Evolutionary conservation across 2,888 invertebrate species (phyloP).

Genomic region (Rhogogaster chlorosoma): DNA sequence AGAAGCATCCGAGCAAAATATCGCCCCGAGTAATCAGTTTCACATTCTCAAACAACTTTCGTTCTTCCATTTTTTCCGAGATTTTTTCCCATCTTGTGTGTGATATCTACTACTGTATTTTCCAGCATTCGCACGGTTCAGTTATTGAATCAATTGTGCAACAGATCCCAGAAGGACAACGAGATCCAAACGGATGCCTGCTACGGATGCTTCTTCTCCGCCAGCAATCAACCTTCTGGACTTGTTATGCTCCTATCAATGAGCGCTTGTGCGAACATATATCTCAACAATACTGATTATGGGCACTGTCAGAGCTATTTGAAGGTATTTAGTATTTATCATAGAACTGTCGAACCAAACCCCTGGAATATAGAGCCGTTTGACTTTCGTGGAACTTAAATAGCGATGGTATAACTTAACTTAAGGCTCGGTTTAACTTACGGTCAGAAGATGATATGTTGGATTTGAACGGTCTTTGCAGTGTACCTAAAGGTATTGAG

Average conservation of each 20-base stretch:
- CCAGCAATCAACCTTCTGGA: slow-evolving; percentile 74
- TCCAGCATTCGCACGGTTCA: slow-evolving; percentile 78
- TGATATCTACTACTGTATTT: slow-evolving; percentile 52
- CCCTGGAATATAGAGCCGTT: background rate
- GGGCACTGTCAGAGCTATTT: slow-evolving; percentile 69
- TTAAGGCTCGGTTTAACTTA: background rate
- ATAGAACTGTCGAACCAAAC: background rate
- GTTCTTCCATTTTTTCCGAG: background rate
- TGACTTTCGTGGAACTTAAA: background rate
- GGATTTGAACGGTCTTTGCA: too few relatives aligned
- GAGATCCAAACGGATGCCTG: slow-evolving; percentile 82
- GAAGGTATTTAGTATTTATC: slow-evolving; percentile 56
- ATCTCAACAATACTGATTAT: slow-evolving; percentile 69
- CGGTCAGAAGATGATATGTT: background rate
- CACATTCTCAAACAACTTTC: background rate
- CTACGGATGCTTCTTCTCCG: slow-evolving; percentile 83
- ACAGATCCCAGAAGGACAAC: slow-evolving; percentile 83
- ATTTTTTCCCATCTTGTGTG: background rate
- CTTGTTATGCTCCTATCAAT: slow-evolving; percentile 69
- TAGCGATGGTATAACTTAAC: background rate
- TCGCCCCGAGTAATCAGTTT: background rate
- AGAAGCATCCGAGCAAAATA: background rate
- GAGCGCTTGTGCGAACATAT: slow-evolving; percentile 67
- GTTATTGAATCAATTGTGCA: slow-evolving; percentile 83
- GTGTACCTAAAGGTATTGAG: background rate